These are phyloP conservation scores for Maccullochella peelii DNA, from an alignment of 2,113 vertebrate genomes.

Conservation along the genomic window DNA sequence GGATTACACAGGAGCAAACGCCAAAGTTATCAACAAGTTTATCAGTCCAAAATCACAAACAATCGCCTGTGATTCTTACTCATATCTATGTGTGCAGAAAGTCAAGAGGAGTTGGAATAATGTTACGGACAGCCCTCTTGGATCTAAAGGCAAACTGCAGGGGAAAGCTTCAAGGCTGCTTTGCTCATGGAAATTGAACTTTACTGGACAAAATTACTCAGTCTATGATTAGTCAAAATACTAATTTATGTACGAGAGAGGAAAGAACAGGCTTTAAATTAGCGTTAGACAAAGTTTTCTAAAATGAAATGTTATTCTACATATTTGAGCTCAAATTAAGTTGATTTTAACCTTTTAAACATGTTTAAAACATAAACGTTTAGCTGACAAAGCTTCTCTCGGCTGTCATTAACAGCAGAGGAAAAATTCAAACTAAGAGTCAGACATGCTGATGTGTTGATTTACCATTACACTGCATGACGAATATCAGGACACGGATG, in stretches of 20 bases:
- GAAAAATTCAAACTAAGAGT: constrained; percentile 22
- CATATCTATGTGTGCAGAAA: constrained; percentile 18
- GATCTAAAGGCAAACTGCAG: background rate
- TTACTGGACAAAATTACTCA: background rate
- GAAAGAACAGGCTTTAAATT: background rate
- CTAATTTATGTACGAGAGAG: background rate
- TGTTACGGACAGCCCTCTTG: background rate
- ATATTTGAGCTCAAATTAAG: background rate
- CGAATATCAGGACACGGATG: background rate
- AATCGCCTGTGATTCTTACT: background rate
- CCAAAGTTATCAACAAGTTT: background rate
- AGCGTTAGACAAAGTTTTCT: background rate
- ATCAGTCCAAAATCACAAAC: no score
- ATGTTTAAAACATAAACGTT: background rate
- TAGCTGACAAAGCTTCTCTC: background rate
- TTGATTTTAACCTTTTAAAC: background rate
- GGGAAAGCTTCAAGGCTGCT: background rate
- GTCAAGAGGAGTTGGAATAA: background rate
- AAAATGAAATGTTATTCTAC: background rate
- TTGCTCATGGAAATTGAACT: background rate
- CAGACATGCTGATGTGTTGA: constrained; percentile 28
- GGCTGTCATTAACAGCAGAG: background rate
- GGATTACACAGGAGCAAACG: background rate
- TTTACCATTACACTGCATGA: constrained; percentile 17
- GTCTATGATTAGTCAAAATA: background rate